These are phyloP conservation scores for Pteruthius melanotis DNA, from an alignment of 2,113 vertebrate species.

Conservation along the genomic window DNA sequence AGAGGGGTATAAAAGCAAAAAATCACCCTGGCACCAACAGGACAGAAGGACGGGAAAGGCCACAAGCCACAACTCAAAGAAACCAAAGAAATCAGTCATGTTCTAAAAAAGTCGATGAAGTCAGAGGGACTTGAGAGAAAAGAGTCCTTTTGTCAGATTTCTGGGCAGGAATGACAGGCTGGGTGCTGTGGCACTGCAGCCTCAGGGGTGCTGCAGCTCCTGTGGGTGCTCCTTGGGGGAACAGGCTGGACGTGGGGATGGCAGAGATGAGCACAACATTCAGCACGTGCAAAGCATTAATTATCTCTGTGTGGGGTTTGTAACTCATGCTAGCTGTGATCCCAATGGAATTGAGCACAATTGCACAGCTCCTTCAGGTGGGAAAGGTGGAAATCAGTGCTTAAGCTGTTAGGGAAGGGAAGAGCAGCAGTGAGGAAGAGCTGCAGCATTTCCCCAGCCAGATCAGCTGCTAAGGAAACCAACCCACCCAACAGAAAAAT, in stretches of 20 bases:
- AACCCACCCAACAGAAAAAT: not conserved
- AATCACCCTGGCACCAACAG: too few species aligned
- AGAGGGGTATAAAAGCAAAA: too few species aligned
- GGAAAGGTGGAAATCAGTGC: not conserved
- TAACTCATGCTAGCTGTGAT: too few species aligned
- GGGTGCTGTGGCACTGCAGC: not conserved
- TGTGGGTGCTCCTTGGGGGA: not conserved
- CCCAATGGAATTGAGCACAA: not conserved
- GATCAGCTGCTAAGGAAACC: not conserved
- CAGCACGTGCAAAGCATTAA: not conserved
- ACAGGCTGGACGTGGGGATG: not conserved
- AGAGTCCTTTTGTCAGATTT: not conserved
- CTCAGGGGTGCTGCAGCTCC: not conserved
- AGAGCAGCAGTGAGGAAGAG: not conserved
- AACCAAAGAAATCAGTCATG: fast-evolving
- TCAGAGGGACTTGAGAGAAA: not conserved
- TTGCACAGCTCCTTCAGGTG: not conserved
- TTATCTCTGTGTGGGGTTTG: not conserved
- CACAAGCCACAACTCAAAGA: not conserved
- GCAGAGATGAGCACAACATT: not conserved
- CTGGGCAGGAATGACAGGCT: too few species aligned
- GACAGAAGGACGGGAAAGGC: not conserved
- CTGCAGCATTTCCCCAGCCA: not conserved
- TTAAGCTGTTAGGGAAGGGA: not conserved
- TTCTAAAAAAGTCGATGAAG: not conserved